Evolutionary conservation across 2,113 vertebrate species (phyloP).

Genomic region (Benitochromis conjunctus): DNA sequence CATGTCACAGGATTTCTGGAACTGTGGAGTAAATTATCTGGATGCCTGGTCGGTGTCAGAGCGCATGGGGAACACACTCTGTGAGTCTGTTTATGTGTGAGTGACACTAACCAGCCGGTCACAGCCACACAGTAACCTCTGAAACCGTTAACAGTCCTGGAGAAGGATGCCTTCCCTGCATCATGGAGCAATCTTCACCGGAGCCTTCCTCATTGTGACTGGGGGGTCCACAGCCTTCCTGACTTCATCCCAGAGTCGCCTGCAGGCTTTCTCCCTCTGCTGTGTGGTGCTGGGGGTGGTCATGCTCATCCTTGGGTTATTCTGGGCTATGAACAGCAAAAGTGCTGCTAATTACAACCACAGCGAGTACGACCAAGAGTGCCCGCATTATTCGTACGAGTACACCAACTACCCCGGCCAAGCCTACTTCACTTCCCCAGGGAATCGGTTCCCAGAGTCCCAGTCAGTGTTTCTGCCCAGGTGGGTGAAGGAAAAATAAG

Average conservation of each 20-base stretch:
- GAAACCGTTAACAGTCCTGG: not conserved
- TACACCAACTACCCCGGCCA: constrained; percentile 71
- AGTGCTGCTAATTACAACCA: constrained; percentile 58
- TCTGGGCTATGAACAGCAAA: constrained; percentile 78
- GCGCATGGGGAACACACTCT: constrained; percentile 18
- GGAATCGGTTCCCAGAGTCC: constrained; percentile 71
- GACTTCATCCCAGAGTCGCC: constrained; percentile 64
- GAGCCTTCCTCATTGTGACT: constrained; percentile 76
- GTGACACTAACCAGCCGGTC: constrained; percentile 30
- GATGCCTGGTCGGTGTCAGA: constrained; percentile 23
- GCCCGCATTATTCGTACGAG: constrained; percentile 65
- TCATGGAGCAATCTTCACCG: constrained; percentile 75
- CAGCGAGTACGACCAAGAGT: constrained; percentile 57
- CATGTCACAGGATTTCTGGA: not conserved
- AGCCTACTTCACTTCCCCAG: constrained; percentile 68
- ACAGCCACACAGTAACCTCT: constrained; percentile 18
- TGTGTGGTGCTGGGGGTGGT: constrained; percentile 78
- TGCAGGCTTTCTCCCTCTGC: constrained; percentile 79
- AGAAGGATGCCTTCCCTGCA: constrained; percentile 76
- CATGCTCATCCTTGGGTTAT: constrained; percentile 76
- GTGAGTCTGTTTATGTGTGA: constrained; percentile 5
- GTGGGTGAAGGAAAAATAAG: constrained; percentile 45
- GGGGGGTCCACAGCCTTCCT: constrained; percentile 78
- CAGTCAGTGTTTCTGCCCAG: constrained; percentile 73
- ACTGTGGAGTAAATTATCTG: constrained; percentile 17